These are phyloP conservation scores for Galerucella nymphaeae DNA, from an alignment of 2,888 invertebrate genomes.

Conservation along the genomic window DNA sequence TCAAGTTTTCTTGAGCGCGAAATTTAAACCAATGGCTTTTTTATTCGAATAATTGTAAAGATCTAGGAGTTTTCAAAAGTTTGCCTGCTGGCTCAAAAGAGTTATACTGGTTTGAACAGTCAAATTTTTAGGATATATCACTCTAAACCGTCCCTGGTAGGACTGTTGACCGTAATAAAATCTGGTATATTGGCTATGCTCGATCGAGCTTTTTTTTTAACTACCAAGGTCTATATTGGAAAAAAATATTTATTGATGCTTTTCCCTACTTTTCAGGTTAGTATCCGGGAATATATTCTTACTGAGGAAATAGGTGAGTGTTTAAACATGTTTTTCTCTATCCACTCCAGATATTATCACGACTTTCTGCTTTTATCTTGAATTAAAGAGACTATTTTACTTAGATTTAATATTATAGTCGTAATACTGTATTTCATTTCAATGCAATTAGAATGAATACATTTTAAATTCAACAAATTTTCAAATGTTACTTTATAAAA, in stretches of 20 bases:
- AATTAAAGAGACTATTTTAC: not conserved
- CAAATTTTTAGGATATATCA: not conserved
- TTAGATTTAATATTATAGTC: not conserved
- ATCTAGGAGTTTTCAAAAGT: no score
- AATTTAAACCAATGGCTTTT: no score
- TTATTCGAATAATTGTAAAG: no score
- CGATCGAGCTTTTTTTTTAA: constrained; percentile 27
- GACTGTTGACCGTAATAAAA: constrained; percentile 38
- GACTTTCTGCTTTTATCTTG: not conserved
- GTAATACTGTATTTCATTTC: not conserved
- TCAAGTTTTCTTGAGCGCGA: no score
- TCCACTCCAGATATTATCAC: not conserved
- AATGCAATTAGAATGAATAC: no score
- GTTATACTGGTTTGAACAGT: no score
- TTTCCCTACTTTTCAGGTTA: constrained; percentile 38
- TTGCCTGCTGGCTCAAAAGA: no score
- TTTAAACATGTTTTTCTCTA: not conserved
- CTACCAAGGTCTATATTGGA: constrained; percentile 20
- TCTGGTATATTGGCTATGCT: constrained; percentile 42
- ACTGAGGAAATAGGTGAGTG: constrained; percentile 18
- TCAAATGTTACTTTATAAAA: no score
- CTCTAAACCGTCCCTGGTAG: constrained; percentile 6
- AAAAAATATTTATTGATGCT: constrained; percentile 38
- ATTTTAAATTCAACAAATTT: no score
- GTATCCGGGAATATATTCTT: constrained; percentile 16